Evolutionary conservation across 2,113 vertebrate species (phyloP).

Genomic region (Thamnophis sirtalis): DNA sequence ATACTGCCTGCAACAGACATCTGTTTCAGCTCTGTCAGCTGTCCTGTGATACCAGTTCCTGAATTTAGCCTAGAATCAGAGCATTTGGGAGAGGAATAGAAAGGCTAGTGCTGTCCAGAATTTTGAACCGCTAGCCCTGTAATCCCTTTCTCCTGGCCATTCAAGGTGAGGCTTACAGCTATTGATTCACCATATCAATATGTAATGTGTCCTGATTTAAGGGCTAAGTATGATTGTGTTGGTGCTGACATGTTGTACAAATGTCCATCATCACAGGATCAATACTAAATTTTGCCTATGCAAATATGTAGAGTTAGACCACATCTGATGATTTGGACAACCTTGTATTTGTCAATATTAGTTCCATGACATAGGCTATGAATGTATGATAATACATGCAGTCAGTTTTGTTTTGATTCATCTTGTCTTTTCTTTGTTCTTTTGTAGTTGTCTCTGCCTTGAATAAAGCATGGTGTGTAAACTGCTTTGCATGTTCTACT

Average conservation of each 20-base stretch:
- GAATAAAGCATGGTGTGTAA: conserved; percentile 98
- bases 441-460: conserved; percentile 90
- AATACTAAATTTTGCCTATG: not conserved
- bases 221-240: not conserved
- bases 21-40: not conserved
- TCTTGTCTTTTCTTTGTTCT: conserved; percentile 17
- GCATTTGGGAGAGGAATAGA: not conserved
- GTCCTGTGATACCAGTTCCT: not conserved
- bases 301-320: not conserved
- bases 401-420: not conserved
- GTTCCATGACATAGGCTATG: not conserved
- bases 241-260: not conserved
- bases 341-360: not conserved
- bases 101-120: not conserved
- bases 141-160: not conserved
- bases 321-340: not conserved
- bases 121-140: not conserved
- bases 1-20: not conserved
- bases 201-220: not conserved
- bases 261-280: not conserved
- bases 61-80: not conserved
- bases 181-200: not conserved
- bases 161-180: not conserved
- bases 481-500: conserved; percentile 94
- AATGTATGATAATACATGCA: not conserved